Base-by-base conservation (phyloP, 2,888 invertebrate species). In the Cinara cedri region DNA sequence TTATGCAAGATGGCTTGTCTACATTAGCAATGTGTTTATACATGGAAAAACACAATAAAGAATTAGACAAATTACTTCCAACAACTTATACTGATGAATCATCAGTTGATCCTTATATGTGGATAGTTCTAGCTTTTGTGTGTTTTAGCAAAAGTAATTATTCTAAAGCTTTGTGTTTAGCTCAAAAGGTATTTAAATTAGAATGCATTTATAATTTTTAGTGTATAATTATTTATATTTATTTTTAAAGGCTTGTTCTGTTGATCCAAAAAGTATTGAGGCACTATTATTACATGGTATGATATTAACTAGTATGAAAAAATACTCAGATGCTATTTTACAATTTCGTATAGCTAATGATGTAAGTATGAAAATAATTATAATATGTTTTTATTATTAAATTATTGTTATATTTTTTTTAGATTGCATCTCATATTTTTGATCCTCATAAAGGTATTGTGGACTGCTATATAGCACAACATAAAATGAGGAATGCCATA, bases 381-480 rank as follows among this genome's bases (percentile, higher is more conserved):
- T 54, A 19, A 71, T 46, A n/a, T 44, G 24, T 42, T 49, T 3
- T 62, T 24, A 55, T n/a, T 9, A 24, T 24, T 16, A 16, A 26
- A 66, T 51, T 1, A 8, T 70, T 54, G 46, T 1, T 44, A n/a
- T 65, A 66, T 63, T 57, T 65, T 71, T 24, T 70, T 81, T 87
- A 88, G 84, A 84, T 88, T 66, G 90, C 90, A 80, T 90, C 91
- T 51, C 88, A 88, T 83, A 88, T 91, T 81, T 91, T 89, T 85
- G 94, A 94, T 85, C 89, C 91, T 0, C 91, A 93, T 84, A 91
- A 92, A 86, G 93, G 93, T n/a, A 85, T 94, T 44, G 91, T 93
- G 2, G 91, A 92, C 83, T 91, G 91, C 84, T 93, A 93, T 84
- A 86, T 92, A 57, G 90, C 90, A 1, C 87, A 90, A 84, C 89